A percentile compares a stretch with the other conserved stretches of the same genome.
phyloP scores from a whole-genome alignment of 2,113 vertebrate genomes.

The Apteryx owenii region DNA sequence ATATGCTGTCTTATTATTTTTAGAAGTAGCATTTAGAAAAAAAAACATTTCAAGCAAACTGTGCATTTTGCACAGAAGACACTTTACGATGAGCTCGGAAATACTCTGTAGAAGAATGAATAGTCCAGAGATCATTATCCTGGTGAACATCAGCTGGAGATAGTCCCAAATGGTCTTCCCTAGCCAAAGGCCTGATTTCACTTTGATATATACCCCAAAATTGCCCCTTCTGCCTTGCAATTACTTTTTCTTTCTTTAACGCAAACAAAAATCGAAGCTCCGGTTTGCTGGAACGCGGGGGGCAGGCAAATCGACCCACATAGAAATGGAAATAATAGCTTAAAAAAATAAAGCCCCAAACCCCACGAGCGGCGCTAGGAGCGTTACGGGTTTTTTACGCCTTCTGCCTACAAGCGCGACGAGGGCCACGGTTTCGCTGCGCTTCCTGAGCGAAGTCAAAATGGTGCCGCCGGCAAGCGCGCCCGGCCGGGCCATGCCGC shows the following conservation, averaged over 20 bases:
- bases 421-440: not conserved
- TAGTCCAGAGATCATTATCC: not conserved
- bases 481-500: not conserved
- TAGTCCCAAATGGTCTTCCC: not conserved
- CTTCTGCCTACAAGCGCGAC: not conserved
- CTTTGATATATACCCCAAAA: not conserved
- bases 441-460: not conserved
- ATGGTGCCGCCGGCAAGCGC: not conserved
- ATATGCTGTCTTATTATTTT: not conserved
- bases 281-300: not conserved
- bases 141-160: not conserved
- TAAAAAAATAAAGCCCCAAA: not conserved
- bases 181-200: not conserved
- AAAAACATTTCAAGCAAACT: not conserved
- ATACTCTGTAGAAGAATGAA: not conserved
- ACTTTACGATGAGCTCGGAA: not conserved
- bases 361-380: fast-evolving
- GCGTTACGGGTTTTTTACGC: not conserved
- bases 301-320: not conserved
- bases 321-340: not conserved
- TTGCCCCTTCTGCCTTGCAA: not conserved
- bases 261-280: not conserved
- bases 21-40: not conserved
- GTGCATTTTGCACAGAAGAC: not conserved
- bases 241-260: not conserved